Evolutionary conservation across 2,797 vertebrate genomes (phyloP).

Genomic region (Scomberomorus guttatus): DNA sequence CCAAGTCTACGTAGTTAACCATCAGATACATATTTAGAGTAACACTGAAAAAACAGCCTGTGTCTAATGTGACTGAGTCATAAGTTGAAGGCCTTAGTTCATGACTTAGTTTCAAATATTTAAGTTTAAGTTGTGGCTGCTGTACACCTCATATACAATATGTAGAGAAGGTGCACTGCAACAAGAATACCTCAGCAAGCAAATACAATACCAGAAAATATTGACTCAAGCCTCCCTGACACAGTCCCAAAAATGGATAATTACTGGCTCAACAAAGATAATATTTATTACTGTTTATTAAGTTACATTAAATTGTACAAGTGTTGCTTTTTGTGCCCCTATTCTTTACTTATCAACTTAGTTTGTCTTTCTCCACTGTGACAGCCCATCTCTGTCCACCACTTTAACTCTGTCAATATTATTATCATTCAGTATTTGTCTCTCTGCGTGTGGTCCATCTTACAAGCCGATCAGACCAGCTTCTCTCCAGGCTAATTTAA

Average conservation of each 20-base stretch:
- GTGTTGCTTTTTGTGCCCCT: not conserved
- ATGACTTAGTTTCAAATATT: not conserved
- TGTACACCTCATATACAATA: not conserved
- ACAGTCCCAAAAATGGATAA: not conserved
- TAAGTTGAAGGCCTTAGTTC: not conserved
- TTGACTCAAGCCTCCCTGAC: not conserved
- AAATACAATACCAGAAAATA: not conserved
- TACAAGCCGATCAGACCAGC: not conserved
- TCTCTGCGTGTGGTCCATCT: conserved; percentile 17
- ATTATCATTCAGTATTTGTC: conserved; percentile 7
- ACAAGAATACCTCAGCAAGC: not conserved
- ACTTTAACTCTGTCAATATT: not conserved
- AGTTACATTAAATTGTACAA: not conserved
- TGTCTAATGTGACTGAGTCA: not conserved
- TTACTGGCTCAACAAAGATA: not conserved
- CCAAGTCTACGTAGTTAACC: not conserved
- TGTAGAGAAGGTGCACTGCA: not conserved
- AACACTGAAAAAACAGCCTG: not conserved
- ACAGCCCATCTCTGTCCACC: not conserved
- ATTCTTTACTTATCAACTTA: not conserved
- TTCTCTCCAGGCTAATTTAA: conserved; percentile 50
- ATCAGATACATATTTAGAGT: not conserved
- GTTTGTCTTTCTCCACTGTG: not conserved
- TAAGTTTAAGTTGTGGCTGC: not conserved
- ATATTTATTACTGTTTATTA: not conserved